Percentiles rank a stretch among this genome's conserved stretches.
Conservation (phyloP, 2,797 vertebrate genomes). For the Steatocranus sp. region DNA sequence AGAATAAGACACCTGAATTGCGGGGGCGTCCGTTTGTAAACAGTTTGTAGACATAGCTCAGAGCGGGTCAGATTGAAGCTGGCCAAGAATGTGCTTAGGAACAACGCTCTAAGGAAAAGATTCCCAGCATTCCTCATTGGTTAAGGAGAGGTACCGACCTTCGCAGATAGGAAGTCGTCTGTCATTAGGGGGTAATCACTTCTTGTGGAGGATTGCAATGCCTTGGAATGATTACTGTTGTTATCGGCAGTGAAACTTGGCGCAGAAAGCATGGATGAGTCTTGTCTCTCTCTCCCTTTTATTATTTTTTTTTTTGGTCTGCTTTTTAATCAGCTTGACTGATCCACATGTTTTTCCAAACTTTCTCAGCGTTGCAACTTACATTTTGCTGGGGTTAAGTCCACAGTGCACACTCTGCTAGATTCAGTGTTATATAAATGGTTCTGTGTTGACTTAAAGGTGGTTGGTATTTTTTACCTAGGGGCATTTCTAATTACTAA, state of each 20-base stretch:
- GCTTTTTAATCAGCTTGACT: constrained; percentile 30
- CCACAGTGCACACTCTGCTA: neutral
- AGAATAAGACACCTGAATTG: constrained; percentile 42
- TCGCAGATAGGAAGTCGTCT: constrained; percentile 70
- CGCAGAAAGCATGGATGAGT: neutral
- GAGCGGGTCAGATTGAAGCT: constrained; percentile 39
- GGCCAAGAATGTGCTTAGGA: constrained; percentile 57
- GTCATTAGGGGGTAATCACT: constrained; percentile 68
- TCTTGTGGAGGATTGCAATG: constrained; percentile 61
- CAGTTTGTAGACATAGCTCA: constrained; percentile 23
- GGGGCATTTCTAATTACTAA: constrained; percentile 60
- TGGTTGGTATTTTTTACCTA: constrained; percentile 52
- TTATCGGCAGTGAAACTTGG: constrained; percentile 63
- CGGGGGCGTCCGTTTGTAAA: constrained; percentile 49
- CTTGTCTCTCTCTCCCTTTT: neutral
- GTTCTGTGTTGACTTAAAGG: constrained; percentile 35
- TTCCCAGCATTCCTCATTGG: constrained; percentile 66
- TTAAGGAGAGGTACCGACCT: constrained; percentile 56
- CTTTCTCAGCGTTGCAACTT: neutral
- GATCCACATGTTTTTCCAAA: constrained; percentile 12
- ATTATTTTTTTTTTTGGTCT: neutral
- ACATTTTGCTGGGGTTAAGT: neutral
- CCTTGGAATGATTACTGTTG: constrained; percentile 64
- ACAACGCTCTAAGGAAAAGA: constrained; percentile 47
- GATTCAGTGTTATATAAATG: constrained; percentile 2